A percentile compares a stretch with the other conserved stretches of the same genome.
phyloP scores from a whole-genome alignment of 2,888 invertebrate genomes.

The Onthophagus sagittarius region DNA sequence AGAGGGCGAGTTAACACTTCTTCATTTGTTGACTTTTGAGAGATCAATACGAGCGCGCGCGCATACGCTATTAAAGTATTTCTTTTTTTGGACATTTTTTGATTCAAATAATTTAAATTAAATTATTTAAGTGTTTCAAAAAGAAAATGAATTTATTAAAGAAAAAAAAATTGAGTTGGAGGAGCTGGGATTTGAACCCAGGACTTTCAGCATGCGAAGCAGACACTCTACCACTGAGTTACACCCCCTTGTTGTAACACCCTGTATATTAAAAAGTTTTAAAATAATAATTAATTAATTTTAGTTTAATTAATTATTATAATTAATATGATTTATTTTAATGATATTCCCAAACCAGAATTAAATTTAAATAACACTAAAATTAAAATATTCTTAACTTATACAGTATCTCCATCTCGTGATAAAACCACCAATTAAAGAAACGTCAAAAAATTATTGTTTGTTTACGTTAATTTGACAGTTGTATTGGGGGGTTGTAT shows the following conservation, averaged over 20 bases:
- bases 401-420: no score
- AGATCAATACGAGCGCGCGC: conserved; percentile 43
- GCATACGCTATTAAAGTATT: conserved; percentile 30
- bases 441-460: not conserved
- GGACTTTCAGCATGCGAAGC: conserved; percentile 53
- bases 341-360: no score
- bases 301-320: no score
- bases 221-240: conserved; percentile 52
- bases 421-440: no score
- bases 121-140: no score
- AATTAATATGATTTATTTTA: no score
- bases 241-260: conserved; percentile 38
- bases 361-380: no score
- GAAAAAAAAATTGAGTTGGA: conserved; percentile 34
- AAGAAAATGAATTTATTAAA: no score
- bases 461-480: not conserved
- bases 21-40: conserved; percentile 45
- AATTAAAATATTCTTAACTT: no score
- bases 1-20: conserved; percentile 35
- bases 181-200: conserved; percentile 48
- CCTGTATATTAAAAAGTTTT: not conserved
- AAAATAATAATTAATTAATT: no score
- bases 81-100: not conserved
- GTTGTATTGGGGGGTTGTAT: not conserved
- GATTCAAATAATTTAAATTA: no score